A percentile compares a stretch with the other conserved stretches of the same genome.
These are phyloP conservation scores for Motacilla alba DNA, from an alignment of 2,113 vertebrate genomes.

Conservation along the genomic window DNA sequence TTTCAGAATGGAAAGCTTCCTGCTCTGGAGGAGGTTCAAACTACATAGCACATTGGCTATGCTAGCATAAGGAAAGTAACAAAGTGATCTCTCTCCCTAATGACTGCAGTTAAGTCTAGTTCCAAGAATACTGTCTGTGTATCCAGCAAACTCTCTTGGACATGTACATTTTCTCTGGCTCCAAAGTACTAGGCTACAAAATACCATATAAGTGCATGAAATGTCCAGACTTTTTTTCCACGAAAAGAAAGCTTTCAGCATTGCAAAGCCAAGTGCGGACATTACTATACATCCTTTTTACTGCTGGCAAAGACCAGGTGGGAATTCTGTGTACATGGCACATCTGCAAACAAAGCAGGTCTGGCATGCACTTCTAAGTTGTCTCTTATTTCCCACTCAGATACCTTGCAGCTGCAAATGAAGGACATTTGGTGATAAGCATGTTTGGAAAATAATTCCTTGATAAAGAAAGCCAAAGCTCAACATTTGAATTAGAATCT, in stretches of 20 bases:
- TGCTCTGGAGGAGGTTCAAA: neutral
- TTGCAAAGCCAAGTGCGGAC: neutral
- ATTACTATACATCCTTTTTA: neutral
- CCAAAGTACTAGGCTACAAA: conserved; percentile 10
- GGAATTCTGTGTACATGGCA: neutral
- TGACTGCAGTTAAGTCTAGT: conserved; percentile 1
- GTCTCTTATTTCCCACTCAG: neutral
- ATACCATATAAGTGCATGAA: conserved; percentile 59
- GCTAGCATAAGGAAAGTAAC: neutral
- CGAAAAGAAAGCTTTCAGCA: neutral
- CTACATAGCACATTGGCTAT: neutral
- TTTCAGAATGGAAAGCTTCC: neutral
- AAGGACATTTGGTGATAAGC: neutral
- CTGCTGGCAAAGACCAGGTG: neutral
- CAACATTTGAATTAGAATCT: neutral
- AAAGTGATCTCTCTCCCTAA: conserved; percentile 39
- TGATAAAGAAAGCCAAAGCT: neutral
- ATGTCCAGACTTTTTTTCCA: neutral
- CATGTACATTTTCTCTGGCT: conserved; percentile 52
- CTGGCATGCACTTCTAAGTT: neutral
- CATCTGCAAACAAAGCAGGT: neutral
- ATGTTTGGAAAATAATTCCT: neutral
- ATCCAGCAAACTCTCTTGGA: conserved; percentile 48
- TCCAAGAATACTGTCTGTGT: conserved; percentile 52
- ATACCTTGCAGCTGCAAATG: neutral